Percentiles rank a stretch among this genome's conserved stretches.
Evolutionary conservation across 2,113 vertebrate species (phyloP).

Genomic region (Sylvilagus bachmani): DNA sequence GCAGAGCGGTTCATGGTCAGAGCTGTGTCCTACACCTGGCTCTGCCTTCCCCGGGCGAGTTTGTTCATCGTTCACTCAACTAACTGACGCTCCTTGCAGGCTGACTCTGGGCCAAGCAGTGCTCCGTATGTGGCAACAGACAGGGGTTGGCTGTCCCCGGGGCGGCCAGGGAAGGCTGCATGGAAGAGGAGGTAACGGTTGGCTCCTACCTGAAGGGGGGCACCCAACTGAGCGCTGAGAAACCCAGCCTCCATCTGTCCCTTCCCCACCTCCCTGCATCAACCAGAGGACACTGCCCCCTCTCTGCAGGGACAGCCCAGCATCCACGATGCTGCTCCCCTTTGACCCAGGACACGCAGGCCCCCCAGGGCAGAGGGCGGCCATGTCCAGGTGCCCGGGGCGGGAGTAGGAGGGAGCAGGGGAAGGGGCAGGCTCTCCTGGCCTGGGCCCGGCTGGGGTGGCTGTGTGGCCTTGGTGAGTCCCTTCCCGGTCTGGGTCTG

Average conservation of each 20-base stretch:
- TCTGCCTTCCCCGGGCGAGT: neutral
- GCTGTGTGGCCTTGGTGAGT: neutral
- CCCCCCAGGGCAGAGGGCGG: neutral
- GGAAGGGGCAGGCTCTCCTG: too few relatives aligned
- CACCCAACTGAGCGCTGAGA: neutral
- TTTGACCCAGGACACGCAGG: neutral
- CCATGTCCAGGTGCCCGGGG: neutral
- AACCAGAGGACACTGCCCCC: neutral
- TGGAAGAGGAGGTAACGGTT: neutral
- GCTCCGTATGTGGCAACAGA: neutral
- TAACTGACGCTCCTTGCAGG: neutral
- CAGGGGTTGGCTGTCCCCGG: neutral
- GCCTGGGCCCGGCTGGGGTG: neutral
- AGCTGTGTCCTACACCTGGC: neutral
- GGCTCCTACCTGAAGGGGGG: neutral
- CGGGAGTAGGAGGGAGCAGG: neutral
- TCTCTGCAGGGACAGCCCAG: too few relatives aligned
- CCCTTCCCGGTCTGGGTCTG: neutral
- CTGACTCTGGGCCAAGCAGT: fast-evolving
- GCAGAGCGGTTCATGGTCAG: neutral
- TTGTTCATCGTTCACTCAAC: neutral
- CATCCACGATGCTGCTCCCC: neutral
- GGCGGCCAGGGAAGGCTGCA: neutral
- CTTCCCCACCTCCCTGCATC: neutral
- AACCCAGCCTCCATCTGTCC: neutral